A percentile compares a stretch with the other conserved stretches of the same genome.
Conservation (phyloP, 1,140 invertebrate species). For the Drosophila obscura region DNA sequence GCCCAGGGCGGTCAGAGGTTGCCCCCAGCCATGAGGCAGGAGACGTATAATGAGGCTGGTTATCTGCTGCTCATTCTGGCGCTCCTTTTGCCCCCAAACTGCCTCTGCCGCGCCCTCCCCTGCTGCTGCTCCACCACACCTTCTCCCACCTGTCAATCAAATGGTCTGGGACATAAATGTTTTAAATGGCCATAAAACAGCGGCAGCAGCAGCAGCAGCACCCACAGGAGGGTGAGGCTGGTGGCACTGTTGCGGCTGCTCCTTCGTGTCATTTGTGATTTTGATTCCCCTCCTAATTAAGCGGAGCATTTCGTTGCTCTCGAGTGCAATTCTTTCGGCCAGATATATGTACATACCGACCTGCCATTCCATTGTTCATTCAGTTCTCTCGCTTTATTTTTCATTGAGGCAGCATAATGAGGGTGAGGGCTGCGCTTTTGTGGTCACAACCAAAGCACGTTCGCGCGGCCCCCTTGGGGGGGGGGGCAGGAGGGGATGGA, state of each 20-base stretch:
- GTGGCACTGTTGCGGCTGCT: no score
- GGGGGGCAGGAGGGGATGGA: no score
- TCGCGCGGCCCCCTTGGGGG: conserved; percentile 1
- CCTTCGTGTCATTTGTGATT: not conserved
- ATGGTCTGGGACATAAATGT: conserved; percentile 73
- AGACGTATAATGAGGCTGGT: conserved; percentile 67
- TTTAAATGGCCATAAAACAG: conserved; percentile 75
- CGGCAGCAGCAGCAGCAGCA: conserved; percentile 44
- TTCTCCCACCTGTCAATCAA: conserved; percentile 66
- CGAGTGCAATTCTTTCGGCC: conserved; percentile 60
- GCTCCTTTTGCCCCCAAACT: no score
- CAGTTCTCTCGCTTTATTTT: not conserved
- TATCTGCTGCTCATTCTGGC: conserved; percentile 20
- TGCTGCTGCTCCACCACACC: not conserved
- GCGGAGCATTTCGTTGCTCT: conserved; percentile 23
- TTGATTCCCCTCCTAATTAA: conserved; percentile 51
- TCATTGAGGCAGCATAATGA: not conserved
- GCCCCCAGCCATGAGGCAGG: not conserved
- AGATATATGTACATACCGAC: not conserved
- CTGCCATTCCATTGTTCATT: conserved; percentile 22
- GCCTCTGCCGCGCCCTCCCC: no score
- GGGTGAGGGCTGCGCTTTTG: conserved; percentile 23
- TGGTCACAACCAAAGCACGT: conserved; percentile 37
- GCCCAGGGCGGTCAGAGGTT: not conserved
- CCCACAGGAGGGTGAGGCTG: no score